A percentile compares a stretch with the other conserved stretches of the same genome.
phyloP scores from a whole-genome alignment of 2,888 invertebrate genomes.

The Himalopsyche kuldschensis region DNA sequence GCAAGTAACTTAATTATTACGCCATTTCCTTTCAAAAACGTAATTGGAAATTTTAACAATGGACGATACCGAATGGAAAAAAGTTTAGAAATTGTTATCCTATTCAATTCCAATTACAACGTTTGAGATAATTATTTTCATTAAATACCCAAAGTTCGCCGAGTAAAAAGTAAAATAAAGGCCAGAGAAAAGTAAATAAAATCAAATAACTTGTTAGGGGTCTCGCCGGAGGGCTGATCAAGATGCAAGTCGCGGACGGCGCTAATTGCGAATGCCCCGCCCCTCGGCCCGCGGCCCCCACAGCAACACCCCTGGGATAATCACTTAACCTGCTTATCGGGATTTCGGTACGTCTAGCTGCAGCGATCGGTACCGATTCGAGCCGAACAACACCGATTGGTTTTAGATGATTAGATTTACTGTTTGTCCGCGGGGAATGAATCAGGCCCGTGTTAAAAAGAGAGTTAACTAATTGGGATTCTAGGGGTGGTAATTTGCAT shows the following conservation, averaged over 20 bases:
- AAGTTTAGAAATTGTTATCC: not conserved
- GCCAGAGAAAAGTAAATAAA: not conserved
- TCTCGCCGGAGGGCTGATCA: not conserved
- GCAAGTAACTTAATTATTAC: too few species aligned
- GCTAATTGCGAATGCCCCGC: not conserved
- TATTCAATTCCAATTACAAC: not conserved
- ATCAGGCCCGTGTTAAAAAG: not conserved
- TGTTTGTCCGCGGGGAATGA: not conserved
- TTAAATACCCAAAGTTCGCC: not conserved
- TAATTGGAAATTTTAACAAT: not conserved
- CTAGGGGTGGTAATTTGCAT: not conserved
- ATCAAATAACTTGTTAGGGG: not conserved
- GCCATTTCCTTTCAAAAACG: not conserved
- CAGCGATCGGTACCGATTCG: not conserved
- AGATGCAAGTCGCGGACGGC: not conserved
- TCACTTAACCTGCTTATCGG: slow-evolving; percentile 5
- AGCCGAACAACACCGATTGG: not conserved
- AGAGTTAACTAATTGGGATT: not conserved
- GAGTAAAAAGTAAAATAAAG: not conserved
- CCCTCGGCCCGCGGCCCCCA: not conserved
- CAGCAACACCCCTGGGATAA: not conserved
- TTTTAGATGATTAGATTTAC: not conserved
- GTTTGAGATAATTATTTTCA: not conserved
- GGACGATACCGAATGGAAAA: not conserved
- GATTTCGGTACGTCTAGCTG: not conserved